Percentiles rank a stretch among this genome's conserved stretches.
phyloP scores from a whole-genome alignment of 35 echinoderm and acorn worm genomes.

The Ophiothrix spiculata region DNA sequence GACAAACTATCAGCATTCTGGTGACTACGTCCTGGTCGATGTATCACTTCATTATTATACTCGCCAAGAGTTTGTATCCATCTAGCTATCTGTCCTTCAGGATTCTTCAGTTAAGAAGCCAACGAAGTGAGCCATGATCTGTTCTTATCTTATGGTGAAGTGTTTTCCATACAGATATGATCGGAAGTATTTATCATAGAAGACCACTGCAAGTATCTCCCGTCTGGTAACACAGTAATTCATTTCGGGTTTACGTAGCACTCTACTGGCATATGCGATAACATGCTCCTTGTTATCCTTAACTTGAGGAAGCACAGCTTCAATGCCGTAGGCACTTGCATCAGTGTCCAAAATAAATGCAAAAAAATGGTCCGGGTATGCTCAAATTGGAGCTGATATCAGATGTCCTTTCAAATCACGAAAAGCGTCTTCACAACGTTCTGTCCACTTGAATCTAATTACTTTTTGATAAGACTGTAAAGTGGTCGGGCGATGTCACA shows the following conservation, averaged over 20 bases:
- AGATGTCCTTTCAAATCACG: background rate
- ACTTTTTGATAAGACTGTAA: background rate
- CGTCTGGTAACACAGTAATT: constrained; percentile 27
- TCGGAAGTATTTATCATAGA: constrained; percentile 2
- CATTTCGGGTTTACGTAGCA: background rate
- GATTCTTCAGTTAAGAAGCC: background rate
- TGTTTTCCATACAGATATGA: constrained; percentile 23
- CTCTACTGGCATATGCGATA: constrained; percentile 33
- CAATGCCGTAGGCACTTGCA: constrained; percentile 14
- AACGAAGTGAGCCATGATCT: constrained; percentile 14
- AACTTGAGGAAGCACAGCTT: constrained; percentile 20
- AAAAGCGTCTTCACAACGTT: background rate
- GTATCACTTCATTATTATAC: constrained; percentile 28
- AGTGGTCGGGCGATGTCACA: background rate
- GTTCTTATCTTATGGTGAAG: constrained; percentile 16
- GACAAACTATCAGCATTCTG: constrained; percentile 45
- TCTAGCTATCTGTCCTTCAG: constrained; percentile 8
- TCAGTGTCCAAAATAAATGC: constrained; percentile 31
- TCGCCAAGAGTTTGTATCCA: background rate
- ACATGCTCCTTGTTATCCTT: constrained; percentile 17
- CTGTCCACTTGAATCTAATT: background rate
- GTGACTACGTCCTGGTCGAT: constrained; percentile 31
- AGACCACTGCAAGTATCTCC: constrained; percentile 19
- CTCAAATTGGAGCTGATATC: background rate
- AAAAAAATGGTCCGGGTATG: background rate